A percentile compares a stretch with the other conserved stretches of the same genome.
These are phyloP conservation scores for Macrobrachium rosenbergii DNA, from an alignment of 1,140 invertebrate species.

Conservation along the genomic window DNA sequence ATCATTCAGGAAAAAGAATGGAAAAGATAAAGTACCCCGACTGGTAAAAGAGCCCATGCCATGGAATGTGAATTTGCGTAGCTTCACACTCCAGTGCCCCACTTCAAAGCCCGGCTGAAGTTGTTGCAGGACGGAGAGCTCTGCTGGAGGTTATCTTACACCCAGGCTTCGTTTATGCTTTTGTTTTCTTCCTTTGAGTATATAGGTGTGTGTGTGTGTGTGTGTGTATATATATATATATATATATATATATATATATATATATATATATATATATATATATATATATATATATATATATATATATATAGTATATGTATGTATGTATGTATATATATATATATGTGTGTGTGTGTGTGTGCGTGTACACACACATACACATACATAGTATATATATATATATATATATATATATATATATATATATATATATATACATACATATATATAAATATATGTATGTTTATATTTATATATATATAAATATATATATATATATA, in stretches of 20 bases:
- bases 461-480: neutral
- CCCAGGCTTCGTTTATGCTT: too few relatives aligned
- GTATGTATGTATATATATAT: neutral
- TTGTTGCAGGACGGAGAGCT: too few relatives aligned
- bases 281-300: neutral
- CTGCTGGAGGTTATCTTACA: too few relatives aligned
- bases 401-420: conserved; percentile 5
- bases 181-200: too few relatives aligned
- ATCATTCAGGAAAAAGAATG: too few relatives aligned
- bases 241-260: conserved; percentile 4
- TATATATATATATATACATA: conserved; percentile 12
- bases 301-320: neutral
- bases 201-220: too few relatives aligned
- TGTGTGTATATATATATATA: conserved; percentile 2
- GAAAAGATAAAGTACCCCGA: too few relatives aligned
- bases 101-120: too few relatives aligned
- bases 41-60: too few relatives aligned
- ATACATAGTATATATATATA: neutral
- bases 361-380: neutral
- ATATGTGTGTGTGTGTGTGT: too few relatives aligned
- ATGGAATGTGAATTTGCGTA: too few relatives aligned
- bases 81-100: too few relatives aligned
- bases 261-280: conserved; percentile 3
- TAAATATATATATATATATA: neutral
- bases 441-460: neutral